These are phyloP conservation scores for Chrysopilus asiliformis DNA, from an alignment of 2,888 invertebrate genomes.

Conservation along the genomic window DNA sequence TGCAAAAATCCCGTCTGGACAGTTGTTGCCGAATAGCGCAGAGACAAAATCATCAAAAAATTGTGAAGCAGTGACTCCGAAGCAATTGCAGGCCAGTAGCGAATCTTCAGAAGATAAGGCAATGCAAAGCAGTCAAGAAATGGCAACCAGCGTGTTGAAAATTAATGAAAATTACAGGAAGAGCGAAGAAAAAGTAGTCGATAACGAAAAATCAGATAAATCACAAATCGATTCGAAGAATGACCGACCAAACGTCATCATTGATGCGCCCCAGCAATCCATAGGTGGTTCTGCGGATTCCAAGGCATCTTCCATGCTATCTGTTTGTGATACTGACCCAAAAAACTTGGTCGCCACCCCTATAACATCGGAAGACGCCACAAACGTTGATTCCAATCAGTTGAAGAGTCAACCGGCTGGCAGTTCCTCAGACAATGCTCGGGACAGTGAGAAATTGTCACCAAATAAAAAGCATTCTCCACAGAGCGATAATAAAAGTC, in stretches of 20 bases:
- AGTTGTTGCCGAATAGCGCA: slow-evolving; percentile 2
- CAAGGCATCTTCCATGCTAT: too few relatives aligned
- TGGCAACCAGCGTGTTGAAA: slow-evolving; percentile 12
- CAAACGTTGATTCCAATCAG: too few relatives aligned
- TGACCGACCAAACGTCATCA: slow-evolving; percentile 16
- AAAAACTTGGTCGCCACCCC: too few relatives aligned
- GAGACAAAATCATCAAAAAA: not conserved
- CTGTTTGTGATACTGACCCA: too few relatives aligned
- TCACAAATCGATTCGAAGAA: not conserved
- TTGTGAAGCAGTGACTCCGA: not conserved
- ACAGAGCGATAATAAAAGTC: not conserved
- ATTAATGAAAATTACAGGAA: slow-evolving; percentile 15
- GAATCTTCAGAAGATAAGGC: slow-evolving; percentile 12
- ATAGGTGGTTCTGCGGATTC: too few relatives aligned
- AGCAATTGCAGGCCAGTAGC: slow-evolving; percentile 6
- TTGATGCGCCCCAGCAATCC: slow-evolving; percentile 13
- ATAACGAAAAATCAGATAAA: not conserved
- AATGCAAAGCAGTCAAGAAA: not conserved
- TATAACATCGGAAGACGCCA: too few relatives aligned
- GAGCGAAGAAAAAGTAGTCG: not conserved
- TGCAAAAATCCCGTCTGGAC: not conserved
- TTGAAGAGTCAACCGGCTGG: too few relatives aligned
- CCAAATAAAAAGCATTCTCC: not conserved
- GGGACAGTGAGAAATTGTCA: not conserved
- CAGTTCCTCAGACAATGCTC: too few relatives aligned